These are phyloP conservation scores for Ectemnius cavifrons DNA, from an alignment of 2,888 invertebrate species.

Conservation along the genomic window DNA sequence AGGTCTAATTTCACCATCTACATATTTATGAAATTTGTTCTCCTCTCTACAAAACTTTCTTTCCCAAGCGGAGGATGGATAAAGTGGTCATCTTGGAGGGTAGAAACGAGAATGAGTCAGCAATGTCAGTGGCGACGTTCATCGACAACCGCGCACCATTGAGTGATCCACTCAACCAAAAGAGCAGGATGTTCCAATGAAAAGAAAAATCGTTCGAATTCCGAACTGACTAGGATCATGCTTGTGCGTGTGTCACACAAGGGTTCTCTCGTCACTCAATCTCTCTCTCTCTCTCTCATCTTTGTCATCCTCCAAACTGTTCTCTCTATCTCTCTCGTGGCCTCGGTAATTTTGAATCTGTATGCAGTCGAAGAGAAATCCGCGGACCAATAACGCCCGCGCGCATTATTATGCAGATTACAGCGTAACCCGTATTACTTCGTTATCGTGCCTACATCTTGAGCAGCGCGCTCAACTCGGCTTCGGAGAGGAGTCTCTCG, in stretches of 20 bases:
- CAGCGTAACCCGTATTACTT: conserved; percentile 76
- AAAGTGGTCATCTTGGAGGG: too few species aligned
- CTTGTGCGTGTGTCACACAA: conserved; percentile 37
- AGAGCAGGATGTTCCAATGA: conserved; percentile 13
- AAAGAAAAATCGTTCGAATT: conserved; percentile 31
- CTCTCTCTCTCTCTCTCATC: too few species aligned
- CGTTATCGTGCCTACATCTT: conserved; percentile 74
- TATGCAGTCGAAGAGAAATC: conserved; percentile 74
- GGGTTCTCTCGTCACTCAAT: not conserved
- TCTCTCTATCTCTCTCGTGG: not conserved
- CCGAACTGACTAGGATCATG: conserved; percentile 36
- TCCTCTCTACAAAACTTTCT: too few species aligned
- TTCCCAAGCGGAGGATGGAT: too few species aligned
- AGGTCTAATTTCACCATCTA: too few species aligned
- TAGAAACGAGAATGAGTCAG: too few species aligned
- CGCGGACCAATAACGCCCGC: conserved; percentile 72
- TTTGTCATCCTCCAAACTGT: too few species aligned
- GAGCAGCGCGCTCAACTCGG: conserved; percentile 57
- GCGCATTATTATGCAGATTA: conserved; percentile 77
- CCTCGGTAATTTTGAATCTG: conserved; percentile 76
- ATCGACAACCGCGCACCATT: too few species aligned
- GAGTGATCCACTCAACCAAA: not conserved
- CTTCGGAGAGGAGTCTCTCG: conserved; percentile 39
- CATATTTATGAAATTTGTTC: too few species aligned
- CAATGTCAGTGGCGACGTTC: too few species aligned